Percentiles rank a stretch among this genome's conserved stretches.
Conservation (phyloP, 2,113 vertebrate genomes). For the Ibidorhyncha struthersii region DNA sequence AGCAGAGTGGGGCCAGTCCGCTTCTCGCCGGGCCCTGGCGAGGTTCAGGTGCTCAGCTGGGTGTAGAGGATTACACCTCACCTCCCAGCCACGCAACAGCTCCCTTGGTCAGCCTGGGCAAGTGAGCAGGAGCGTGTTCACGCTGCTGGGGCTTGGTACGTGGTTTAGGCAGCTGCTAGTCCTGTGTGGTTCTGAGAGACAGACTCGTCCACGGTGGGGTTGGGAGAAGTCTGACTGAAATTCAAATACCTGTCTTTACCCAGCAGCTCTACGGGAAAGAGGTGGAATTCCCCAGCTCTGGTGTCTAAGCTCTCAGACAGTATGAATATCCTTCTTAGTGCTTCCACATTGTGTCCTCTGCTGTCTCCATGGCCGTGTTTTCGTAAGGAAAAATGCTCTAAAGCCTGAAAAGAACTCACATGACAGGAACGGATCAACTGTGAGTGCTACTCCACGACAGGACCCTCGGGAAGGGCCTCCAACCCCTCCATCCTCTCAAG, state of each 20-base stretch:
- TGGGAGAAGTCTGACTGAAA: neutral
- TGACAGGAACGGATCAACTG: neutral
- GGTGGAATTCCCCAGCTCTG: neutral
- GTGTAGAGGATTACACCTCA: too few relatives aligned
- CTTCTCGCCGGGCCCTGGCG: too few relatives aligned
- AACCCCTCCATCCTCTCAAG: neutral
- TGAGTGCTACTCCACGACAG: neutral
- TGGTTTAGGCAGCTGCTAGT: neutral
- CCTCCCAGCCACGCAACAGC: too few relatives aligned
- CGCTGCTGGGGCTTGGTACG: too few relatives aligned
- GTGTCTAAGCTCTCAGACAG: neutral
- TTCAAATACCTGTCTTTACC: neutral
- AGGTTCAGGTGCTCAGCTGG: too few relatives aligned
- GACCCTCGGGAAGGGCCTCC: neutral
- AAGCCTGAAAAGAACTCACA: neutral
- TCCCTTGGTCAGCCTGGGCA: too few relatives aligned
- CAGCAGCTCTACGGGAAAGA: neutral
- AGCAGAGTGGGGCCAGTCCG: too few relatives aligned
- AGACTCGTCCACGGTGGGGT: accelerated
- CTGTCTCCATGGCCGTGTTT: neutral
- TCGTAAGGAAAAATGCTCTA: neutral
- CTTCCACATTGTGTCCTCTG: accelerated
- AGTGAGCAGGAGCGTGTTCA: accelerated
- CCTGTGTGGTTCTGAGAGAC: neutral
- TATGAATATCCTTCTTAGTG: neutral